Conservation (phyloP, 2,113 vertebrate species). For the Aspidoscelis tigris region DNA sequence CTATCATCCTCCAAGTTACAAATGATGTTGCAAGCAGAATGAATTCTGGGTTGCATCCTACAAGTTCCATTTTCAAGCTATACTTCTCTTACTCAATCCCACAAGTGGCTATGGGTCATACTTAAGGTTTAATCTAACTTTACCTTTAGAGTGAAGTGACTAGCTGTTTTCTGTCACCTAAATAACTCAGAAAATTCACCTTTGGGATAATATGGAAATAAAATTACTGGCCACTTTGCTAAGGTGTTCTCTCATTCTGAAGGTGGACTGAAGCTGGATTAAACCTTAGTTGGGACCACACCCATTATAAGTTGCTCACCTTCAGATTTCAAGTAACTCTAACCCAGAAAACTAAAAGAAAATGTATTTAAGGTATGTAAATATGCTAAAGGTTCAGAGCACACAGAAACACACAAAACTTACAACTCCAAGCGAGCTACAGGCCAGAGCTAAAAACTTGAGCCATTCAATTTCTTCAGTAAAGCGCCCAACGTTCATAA, state of each 20-base stretch:
- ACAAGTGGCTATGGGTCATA: no score
- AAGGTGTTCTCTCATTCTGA: no score
- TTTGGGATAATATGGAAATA: no score
- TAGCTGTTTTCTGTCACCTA: no score
- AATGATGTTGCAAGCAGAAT: slow-evolving; percentile 11
- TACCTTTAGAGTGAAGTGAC: no score
- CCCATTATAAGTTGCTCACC: background rate
- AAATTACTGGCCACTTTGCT: no score
- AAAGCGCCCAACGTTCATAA: slow-evolving; percentile 68
- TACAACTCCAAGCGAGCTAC: slow-evolving; percentile 67
- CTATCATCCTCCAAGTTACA: slow-evolving; percentile 22
- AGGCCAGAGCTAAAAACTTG: slow-evolving; percentile 68
- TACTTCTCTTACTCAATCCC: background rate
- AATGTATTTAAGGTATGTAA: background rate
- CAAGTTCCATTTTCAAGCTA: background rate
- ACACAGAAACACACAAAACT: slow-evolving; percentile 49
- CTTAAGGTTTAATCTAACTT: no score
- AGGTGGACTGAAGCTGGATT: no score
- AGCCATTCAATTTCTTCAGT: slow-evolving; percentile 67
- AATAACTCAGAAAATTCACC: no score
- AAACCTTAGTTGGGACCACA: no score
- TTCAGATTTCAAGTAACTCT: slow-evolving; percentile 24
- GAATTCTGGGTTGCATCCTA: background rate
- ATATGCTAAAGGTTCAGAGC: background rate
- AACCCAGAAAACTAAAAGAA: background rate